Evolutionary conservation across 1,140 invertebrate genomes (phyloP).

Genomic region (Cyclina sinensis): DNA sequence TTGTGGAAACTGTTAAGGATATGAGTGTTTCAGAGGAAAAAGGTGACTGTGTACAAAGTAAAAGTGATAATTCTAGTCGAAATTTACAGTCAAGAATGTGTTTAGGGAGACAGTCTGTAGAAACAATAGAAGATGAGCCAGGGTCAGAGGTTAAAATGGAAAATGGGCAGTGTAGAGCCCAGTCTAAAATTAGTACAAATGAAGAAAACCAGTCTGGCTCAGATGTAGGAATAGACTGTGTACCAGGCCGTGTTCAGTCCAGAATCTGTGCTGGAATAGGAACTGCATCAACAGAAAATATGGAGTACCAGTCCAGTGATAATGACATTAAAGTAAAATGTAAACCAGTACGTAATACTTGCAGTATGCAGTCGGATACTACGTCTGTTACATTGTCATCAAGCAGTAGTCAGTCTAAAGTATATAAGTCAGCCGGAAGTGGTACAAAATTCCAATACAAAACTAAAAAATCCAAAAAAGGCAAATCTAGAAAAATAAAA

Average conservation of each 20-base stretch:
- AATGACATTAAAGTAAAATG: slow-evolving; percentile 19
- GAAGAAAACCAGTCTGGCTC: slow-evolving; percentile 22
- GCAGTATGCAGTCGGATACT: slow-evolving; percentile 28
- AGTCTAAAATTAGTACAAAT: not conserved
- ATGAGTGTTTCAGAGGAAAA: not conserved
- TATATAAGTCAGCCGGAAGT: not conserved
- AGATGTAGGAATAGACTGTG: slow-evolving; percentile 42
- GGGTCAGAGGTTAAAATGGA: not conserved
- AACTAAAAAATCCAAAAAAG: slow-evolving; percentile 21
- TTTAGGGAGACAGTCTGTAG: slow-evolving; percentile 30
- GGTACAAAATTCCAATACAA: slow-evolving; percentile 26
- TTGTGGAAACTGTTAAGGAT: not conserved
- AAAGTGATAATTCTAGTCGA: not conserved
- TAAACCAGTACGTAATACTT: slow-evolving; percentile 59
- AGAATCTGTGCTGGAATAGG: slow-evolving; percentile 45
- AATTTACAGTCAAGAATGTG: slow-evolving; percentile 29
- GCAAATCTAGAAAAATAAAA: slow-evolving; percentile 62
- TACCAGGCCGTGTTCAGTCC: slow-evolving; percentile 18
- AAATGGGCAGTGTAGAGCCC: not conserved
- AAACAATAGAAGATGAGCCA: not conserved
- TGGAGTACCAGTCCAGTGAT: slow-evolving; percentile 42
- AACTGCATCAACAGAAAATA: slow-evolving; percentile 11
- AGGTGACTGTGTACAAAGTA: not conserved
- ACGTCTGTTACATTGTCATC: slow-evolving; percentile 12
- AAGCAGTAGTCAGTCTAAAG: not conserved